These are phyloP conservation scores for Myrmecophaga tridactyla DNA, from an alignment of 2,113 vertebrate species.

Conservation along the genomic window DNA sequence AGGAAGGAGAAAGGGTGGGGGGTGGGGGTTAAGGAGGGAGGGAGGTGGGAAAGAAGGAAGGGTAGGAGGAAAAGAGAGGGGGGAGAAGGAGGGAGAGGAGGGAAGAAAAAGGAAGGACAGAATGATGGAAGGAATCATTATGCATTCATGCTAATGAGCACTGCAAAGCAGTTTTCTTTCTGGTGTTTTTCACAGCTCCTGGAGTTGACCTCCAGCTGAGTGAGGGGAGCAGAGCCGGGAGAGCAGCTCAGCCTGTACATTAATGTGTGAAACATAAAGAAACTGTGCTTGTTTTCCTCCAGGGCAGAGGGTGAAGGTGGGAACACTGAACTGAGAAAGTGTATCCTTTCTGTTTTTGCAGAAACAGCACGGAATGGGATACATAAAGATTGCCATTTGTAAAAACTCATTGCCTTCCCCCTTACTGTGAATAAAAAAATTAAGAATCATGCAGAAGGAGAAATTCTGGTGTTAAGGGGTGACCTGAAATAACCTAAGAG, in stretches of 20 bases:
- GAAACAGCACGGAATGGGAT: not conserved
- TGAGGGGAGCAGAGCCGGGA: not conserved
- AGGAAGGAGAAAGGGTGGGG: not conserved
- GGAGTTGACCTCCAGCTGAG: not conserved
- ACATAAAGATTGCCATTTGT: not conserved
- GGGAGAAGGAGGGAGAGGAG: not conserved
- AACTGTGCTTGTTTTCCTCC: not conserved
- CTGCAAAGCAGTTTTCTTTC: not conserved
- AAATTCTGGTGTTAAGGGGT: not conserved
- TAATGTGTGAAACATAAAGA: not conserved
- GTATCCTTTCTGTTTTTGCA: not conserved
- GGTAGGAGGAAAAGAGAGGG: no score
- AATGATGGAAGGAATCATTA: not conserved
- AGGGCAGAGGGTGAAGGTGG: not conserved
- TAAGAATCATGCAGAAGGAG: not conserved
- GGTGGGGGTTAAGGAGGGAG: no score
- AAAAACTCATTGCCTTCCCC: not conserved
- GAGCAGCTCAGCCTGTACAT: not conserved
- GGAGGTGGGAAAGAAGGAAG: not conserved
- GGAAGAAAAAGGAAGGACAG: not conserved
- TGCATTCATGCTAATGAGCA: not conserved
- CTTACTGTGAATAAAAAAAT: not conserved
- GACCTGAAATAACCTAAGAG: not conserved
- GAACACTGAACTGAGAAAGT: not conserved
- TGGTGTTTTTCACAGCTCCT: not conserved